These are phyloP conservation scores for Pollimyrus isidori DNA, from an alignment of 2,113 vertebrate species.

Conservation along the genomic window DNA sequence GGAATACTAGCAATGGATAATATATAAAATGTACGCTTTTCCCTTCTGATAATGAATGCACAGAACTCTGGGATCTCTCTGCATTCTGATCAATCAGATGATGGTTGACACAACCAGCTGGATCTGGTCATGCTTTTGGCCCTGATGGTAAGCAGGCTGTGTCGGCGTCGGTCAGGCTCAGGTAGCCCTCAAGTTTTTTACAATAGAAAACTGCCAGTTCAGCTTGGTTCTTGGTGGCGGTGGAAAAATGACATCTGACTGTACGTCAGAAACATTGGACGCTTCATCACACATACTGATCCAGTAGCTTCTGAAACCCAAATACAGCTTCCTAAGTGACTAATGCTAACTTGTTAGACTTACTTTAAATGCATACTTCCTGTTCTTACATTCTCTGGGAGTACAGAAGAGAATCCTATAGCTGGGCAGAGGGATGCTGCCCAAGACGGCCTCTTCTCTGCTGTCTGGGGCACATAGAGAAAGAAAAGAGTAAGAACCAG, in stretches of 20 bases:
- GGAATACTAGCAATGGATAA: too few species aligned
- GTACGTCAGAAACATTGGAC: neutral
- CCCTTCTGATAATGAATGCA: too few species aligned
- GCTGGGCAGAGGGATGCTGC: constrained; percentile 80
- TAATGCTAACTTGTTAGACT: constrained; percentile 16
- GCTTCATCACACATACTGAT: neutral
- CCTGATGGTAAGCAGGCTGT: too few species aligned
- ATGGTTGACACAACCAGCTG: neutral
- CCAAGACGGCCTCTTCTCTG: constrained; percentile 75
- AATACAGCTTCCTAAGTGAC: neutral
- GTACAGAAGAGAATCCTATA: constrained; percentile 75
- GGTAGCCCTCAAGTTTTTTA: neutral
- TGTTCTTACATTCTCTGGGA: constrained; percentile 69
- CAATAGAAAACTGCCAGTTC: neutral
- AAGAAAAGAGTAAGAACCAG: neutral
- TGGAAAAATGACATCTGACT: neutral
- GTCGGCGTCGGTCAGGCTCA: neutral
- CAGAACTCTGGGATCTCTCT: neutral
- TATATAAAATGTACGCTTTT: too few species aligned
- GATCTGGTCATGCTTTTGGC: neutral
- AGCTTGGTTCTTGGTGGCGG: neutral
- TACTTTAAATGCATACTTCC: constrained; percentile 82
- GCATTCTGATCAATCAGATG: neutral
- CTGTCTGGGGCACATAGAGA: constrained; percentile 61
- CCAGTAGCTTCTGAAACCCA: neutral